Conservation (phyloP, 2,888 invertebrate genomes). For the Pachymerium ferrugineum region DNA sequence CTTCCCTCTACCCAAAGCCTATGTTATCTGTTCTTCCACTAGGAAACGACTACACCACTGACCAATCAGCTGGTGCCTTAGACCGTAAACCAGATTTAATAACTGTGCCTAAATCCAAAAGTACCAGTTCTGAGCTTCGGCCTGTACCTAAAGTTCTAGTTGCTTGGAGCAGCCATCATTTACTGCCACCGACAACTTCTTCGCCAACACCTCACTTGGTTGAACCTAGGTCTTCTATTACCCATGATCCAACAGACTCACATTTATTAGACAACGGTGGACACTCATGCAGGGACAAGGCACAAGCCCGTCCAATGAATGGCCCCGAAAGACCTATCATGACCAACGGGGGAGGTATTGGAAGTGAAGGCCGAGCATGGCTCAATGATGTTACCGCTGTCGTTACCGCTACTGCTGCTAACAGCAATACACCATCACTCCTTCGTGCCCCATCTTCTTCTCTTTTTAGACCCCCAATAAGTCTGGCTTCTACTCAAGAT, state of each 20-base stretch:
- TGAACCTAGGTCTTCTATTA: neutral
- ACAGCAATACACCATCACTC: neutral
- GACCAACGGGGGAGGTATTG: neutral
- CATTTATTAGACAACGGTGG: neutral
- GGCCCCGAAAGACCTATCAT: constrained; percentile 2
- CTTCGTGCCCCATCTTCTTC: neutral
- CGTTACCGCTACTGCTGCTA: neutral
- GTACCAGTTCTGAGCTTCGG: neutral
- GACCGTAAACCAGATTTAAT: neutral
- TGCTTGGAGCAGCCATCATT: neutral
- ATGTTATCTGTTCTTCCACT: constrained; percentile 29
- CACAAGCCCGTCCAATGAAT: constrained; percentile 9
- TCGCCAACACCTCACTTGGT: neutral
- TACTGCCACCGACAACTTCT: neutral
- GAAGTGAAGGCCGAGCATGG: constrained; percentile 4
- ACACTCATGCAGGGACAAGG: constrained; percentile 24
- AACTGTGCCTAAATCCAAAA: neutral
- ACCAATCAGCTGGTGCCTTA: neutral
- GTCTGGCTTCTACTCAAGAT: neutral
- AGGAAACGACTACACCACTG: neutral
- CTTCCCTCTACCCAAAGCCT: constrained; percentile 23
- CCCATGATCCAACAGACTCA: neutral
- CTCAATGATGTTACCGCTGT: neutral
- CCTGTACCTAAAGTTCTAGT: neutral
- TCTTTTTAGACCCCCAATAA: constrained; percentile 11